Percentiles rank a stretch among this genome's conserved stretches.
Evolutionary conservation across 37 sponge, comb jelly and placozoan genomes (phyloP).

Genomic region (Haliclona indistincta): DNA sequence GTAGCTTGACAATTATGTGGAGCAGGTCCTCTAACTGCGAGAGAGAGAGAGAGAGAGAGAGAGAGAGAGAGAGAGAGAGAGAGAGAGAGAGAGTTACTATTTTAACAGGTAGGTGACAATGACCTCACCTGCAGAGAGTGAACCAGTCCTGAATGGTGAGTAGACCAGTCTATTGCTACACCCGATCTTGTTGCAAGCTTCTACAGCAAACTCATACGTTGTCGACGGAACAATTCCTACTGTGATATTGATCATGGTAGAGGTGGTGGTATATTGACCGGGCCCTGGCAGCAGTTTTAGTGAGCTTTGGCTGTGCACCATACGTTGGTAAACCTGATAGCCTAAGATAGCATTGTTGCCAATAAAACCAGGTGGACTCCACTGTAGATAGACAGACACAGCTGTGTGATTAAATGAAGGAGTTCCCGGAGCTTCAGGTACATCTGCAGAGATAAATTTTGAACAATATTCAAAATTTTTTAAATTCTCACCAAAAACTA

Average conservation of each 20-base stretch:
- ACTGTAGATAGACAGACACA: slow-evolving; percentile 33
- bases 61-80: no score
- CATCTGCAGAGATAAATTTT: no score
- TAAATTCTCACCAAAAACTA: background rate
- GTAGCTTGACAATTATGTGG: background rate
- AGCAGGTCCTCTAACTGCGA: slow-evolving; percentile 26
- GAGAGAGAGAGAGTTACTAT: no score
- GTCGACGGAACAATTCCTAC: slow-evolving; percentile 51
- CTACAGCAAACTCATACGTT: slow-evolving; percentile 48
- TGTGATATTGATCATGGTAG: background rate
- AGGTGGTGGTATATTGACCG: background rate
- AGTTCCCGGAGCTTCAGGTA: slow-evolving; percentile 37
- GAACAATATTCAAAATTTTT: no score
- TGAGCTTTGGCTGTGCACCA: background rate
- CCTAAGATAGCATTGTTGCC: slow-evolving; percentile 53
- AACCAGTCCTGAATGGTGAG: slow-evolving; percentile 12
- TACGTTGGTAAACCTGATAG: slow-evolving; percentile 18
- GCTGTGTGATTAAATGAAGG: background rate
- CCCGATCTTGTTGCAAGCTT: slow-evolving; percentile 57
- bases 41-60: no score
- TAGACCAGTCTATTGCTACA: no score
- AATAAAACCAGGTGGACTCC: slow-evolving; percentile 57
- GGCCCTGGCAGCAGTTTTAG: background rate
- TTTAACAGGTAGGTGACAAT: no score
- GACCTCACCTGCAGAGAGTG: no score